Base-by-base conservation (phyloP, 1,140 invertebrate species). In the Apolygus lucorum region DNA sequence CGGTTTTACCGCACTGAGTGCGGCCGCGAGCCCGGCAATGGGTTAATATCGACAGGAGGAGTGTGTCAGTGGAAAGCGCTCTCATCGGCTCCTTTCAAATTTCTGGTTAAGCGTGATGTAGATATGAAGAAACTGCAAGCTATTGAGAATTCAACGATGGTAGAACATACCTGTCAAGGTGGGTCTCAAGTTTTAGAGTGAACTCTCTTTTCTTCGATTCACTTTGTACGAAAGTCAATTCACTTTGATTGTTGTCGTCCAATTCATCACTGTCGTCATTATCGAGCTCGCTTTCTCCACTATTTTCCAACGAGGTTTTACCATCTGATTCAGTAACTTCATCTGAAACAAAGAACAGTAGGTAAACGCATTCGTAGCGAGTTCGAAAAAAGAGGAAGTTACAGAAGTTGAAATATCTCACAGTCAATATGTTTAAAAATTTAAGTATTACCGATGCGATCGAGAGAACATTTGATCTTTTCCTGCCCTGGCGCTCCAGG, bases 291-390 rank as follows among this genome's bases (percentile, higher is more conserved):
- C 69, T 72, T 67, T 74, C 63, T 17, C 28, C 27, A 69, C 74
- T 72, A 72, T 77, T 78, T 13, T 72, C 74, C 65, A 77, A 79
- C 69, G 80, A 79, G 42, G 80, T 80, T 65, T 79, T 81, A 34
- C 79, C 78, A 68, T 80, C 79, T 1, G 80, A 80, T 73, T 83
- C 82, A 8, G 82, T 84, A 21, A 86, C 82, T 76, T 88, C 87
- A 74, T 86, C 70, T 29, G 34, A 42, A 42, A 2, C 28, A 34
- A 25, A 25, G 21, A 1, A 21, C 52, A 54, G n/a, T 17, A 17
- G n/a, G 52, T 21, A 54, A 24, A 54, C n/a, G n/a, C n/a, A n/a
- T n/a, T n/a, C n/a, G n/a, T n/a, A n/a, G n/a, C n/a, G n/a, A n/a
- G n/a, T n/a, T n/a, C n/a, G n/a, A n/a, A n/a, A n/a, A n/a, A n/a